Evolutionary conservation across 2,797 vertebrate species (phyloP).

Genomic region (Gephyroberyx darwinii): DNA sequence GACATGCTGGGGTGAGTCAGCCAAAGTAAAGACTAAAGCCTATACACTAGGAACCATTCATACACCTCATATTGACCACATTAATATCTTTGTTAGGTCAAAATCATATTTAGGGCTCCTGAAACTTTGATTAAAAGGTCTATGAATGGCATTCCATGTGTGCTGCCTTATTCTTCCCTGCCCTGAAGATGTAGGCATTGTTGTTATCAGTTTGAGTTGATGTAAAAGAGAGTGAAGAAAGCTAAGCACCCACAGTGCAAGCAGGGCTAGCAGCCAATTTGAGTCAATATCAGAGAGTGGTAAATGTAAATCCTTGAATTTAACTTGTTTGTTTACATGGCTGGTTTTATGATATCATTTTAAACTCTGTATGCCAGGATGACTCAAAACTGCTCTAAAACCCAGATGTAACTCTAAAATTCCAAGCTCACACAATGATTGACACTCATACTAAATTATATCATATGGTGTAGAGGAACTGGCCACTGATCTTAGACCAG

Average conservation of each 20-base stretch:
- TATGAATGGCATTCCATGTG: constrained; percentile 51
- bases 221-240: constrained; percentile 14
- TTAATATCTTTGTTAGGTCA: constrained; percentile 49
- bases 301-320: constrained; percentile 36
- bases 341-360: constrained; percentile 22
- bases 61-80: constrained; percentile 32
- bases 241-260: not conserved
- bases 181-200: constrained; percentile 41
- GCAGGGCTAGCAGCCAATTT: constrained; percentile 41
- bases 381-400: too few relatives aligned
- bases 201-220: constrained; percentile 55
- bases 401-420: constrained; percentile 5
- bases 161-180: constrained; percentile 29
- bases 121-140: constrained; percentile 60
- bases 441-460: constrained; percentile 30
- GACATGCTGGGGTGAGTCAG: constrained; percentile 9
- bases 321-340: constrained; percentile 23
- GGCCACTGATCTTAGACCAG: constrained; percentile 40
- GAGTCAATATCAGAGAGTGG: constrained; percentile 26
- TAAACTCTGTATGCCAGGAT: not conserved
- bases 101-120: constrained; percentile 55
- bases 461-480: constrained; percentile 38
- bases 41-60: constrained; percentile 13
- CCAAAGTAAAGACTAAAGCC: constrained; percentile 7
- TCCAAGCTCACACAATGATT: constrained; percentile 35